These are phyloP conservation scores for Canis aureus DNA, from an alignment of 2,113 vertebrate species.

Conservation along the genomic window DNA sequence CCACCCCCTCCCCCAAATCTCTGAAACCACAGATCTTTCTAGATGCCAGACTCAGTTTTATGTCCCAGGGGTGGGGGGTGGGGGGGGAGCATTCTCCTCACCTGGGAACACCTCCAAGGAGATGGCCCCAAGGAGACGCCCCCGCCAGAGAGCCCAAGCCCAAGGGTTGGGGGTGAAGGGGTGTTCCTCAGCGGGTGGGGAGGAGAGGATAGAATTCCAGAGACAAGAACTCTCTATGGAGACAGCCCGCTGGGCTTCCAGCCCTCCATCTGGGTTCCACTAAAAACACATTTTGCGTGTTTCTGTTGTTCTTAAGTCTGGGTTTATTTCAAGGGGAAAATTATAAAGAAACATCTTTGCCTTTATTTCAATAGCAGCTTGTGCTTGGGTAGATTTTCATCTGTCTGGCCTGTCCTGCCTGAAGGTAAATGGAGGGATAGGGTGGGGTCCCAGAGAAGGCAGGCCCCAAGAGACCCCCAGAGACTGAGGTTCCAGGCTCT, in stretches of 20 bases:
- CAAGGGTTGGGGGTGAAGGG: not conserved
- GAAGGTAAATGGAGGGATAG: conserved; percentile 1
- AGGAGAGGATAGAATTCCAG: conserved; percentile 70
- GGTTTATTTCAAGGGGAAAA: conserved; percentile 82
- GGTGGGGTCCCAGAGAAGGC: not conserved
- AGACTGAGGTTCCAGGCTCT: not conserved
- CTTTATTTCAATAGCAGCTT: conserved; percentile 69
- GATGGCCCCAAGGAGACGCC: not conserved
- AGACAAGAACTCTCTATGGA: conserved; percentile 71
- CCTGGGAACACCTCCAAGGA: conserved; percentile 8
- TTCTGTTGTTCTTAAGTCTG: conserved; percentile 83
- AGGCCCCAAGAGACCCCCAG: not conserved
- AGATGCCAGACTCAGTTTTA: conserved; percentile 27
- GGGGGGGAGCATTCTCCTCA: not conserved
- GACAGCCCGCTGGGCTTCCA: conserved; percentile 78
- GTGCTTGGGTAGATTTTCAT: conserved; percentile 61
- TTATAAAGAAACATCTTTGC: conserved; percentile 79
- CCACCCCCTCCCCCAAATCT: conserved; percentile 51
- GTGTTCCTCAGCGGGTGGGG: not conserved
- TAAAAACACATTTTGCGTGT: conserved; percentile 84
- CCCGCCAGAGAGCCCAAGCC: not conserved
- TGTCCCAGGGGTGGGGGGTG: not conserved
- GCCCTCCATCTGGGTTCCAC: conserved; percentile 84
- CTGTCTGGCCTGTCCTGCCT: conserved; percentile 28
- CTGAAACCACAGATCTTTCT: conserved; percentile 63